These are phyloP conservation scores for Clarias laeviceps DNA, from an alignment of 2,797 vertebrate genomes.

Conservation along the genomic window DNA sequence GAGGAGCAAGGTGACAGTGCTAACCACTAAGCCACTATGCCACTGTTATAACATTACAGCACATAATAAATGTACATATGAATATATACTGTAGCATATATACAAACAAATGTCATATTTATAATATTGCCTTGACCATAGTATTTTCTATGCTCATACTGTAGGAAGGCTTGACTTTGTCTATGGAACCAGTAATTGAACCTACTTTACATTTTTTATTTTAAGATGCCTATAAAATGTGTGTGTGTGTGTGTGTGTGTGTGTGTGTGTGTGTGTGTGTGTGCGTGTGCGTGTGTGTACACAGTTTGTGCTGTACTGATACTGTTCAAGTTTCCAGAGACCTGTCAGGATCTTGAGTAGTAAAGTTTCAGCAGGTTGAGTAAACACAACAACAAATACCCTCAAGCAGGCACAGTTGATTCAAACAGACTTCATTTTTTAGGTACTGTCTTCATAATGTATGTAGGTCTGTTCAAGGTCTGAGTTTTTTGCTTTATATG, in stretches of 20 bases:
- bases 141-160: too few species aligned
- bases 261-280: neutral
- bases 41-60: too few species aligned
- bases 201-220: neutral
- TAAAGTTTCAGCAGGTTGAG: constrained; percentile 34
- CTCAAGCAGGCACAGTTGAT: constrained; percentile 23
- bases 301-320: neutral
- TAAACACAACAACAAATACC: constrained; percentile 34
- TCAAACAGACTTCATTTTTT: constrained; percentile 36
- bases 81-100: too few species aligned
- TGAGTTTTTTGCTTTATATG: constrained; percentile 21
- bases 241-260: too few species aligned
- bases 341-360: constrained; percentile 46
- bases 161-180: too few species aligned
- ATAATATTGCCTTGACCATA: too few species aligned
- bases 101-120: too few species aligned
- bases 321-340: constrained; percentile 5
- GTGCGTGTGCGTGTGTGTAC: constrained; percentile 21
- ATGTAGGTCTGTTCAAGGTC: constrained; percentile 37
- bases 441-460: constrained; percentile 41
- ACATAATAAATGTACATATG: too few species aligned
- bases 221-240: neutral
- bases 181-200: too few species aligned
- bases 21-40: too few species aligned
- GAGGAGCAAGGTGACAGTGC: too few species aligned